Evolutionary conservation across 2,113 vertebrate species (phyloP).

Genomic region (Colius striatus): DNA sequence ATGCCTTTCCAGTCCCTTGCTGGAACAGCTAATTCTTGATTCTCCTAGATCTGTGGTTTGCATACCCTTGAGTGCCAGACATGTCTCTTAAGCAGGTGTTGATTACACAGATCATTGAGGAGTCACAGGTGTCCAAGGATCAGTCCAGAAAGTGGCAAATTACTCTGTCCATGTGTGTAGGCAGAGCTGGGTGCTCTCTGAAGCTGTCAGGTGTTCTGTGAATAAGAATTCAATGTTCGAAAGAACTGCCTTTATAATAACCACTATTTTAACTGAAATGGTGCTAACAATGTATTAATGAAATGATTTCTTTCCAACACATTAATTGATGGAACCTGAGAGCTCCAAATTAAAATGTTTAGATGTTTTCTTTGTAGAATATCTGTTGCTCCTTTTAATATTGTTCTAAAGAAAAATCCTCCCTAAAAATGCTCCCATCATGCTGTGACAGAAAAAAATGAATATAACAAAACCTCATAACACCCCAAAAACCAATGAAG

Average conservation of each 20-base stretch:
- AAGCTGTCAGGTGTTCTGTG: not conserved
- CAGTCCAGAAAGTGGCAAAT: not conserved
- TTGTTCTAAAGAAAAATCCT: slow-evolving; percentile 2
- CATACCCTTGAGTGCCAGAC: not conserved
- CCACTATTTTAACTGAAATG: not conserved
- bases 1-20: not conserved
- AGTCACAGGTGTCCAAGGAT: not conserved
- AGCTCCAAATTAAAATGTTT: not conserved
- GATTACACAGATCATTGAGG: not conserved
- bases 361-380: not conserved
- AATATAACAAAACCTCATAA: not conserved
- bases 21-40: not conserved
- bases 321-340: not conserved
- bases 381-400: slow-evolving; percentile 30
- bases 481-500: not conserved
- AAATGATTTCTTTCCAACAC: not conserved
- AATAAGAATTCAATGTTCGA: not conserved
- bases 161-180: not conserved
- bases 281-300: not conserved
- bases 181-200: not conserved
- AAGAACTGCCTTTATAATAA: not conserved
- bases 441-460: not conserved
- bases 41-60: not conserved
- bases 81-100: not conserved
- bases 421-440: slow-evolving; percentile 17